These are phyloP conservation scores for Eupeodes latifasciatus DNA, from an alignment of 2,888 invertebrate species.

Conservation along the genomic window DNA sequence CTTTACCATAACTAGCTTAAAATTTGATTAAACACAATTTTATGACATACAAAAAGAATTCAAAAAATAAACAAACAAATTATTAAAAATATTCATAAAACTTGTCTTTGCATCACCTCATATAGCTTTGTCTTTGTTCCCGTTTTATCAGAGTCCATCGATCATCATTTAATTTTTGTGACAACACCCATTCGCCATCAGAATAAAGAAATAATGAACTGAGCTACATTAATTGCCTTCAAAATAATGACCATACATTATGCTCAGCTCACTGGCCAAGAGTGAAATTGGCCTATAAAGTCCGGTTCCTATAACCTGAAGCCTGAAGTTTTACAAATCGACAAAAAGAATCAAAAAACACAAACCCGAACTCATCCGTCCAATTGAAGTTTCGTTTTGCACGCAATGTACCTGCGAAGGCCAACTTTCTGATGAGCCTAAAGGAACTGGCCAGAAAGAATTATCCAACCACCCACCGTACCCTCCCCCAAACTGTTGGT, in stretches of 20 bases:
- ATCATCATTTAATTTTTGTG: slow-evolving; percentile 65
- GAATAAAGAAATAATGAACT: slow-evolving; percentile 56
- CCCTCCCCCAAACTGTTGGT: slow-evolving; percentile 30
- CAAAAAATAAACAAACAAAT: slow-evolving; percentile 4
- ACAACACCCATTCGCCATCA: slow-evolving; percentile 62
- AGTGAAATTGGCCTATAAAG: slow-evolving; percentile 69
- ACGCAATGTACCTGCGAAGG: slow-evolving; percentile 52
- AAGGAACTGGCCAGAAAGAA: slow-evolving; percentile 7
- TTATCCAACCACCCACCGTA: neutral
- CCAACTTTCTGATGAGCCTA: slow-evolving; percentile 34
- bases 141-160: slow-evolving; percentile 60
- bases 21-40: slow-evolving; percentile 2
- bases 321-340: slow-evolving; percentile 53
- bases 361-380: slow-evolving; percentile 25
- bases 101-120: slow-evolving; percentile 14
- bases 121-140: slow-evolving; percentile 19
- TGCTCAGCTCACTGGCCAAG: slow-evolving; percentile 15
- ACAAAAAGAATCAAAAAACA: slow-evolving; percentile 9
- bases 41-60: neutral
- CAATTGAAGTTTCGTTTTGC: slow-evolving; percentile 62
- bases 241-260: slow-evolving; percentile 47
- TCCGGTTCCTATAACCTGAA: slow-evolving; percentile 46
- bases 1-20: slow-evolving; percentile 28
- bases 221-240: slow-evolving; percentile 59
- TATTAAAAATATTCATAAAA: slow-evolving; percentile 25